Conservation (phyloP, 2,888 invertebrate species). For the Salticus scenicus region DNA sequence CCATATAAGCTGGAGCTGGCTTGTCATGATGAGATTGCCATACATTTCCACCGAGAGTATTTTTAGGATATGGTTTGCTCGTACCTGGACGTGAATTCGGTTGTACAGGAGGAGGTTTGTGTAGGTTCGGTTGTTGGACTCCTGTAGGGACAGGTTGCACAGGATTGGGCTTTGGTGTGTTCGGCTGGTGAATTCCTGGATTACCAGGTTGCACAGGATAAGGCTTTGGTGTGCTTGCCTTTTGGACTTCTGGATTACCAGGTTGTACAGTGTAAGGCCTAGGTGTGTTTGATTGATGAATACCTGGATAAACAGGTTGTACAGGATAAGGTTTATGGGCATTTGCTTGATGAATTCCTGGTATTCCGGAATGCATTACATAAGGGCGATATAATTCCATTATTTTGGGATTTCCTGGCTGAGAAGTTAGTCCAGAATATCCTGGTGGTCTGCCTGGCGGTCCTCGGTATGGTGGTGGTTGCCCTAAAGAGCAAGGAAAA, state of each 20-base stretch:
- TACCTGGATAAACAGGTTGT: neutral
- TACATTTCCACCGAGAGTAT: conserved; percentile 37
- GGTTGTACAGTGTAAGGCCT: conserved; percentile 33
- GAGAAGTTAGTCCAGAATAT: neutral
- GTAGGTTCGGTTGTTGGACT: neutral
- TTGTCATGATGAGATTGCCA: conserved; percentile 41
- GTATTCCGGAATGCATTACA: too few relatives aligned
- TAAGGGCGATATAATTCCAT: too few relatives aligned
- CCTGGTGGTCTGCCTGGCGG: neutral
- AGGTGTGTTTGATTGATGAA: neutral
- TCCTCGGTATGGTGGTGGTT: neutral
- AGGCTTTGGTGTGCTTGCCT: neutral
- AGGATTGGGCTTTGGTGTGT: neutral
- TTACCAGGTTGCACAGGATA: conserved; percentile 2
- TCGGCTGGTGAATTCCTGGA: neutral
- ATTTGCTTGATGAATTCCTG: neutral
- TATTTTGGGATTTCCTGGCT: neutral
- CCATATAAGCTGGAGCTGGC: conserved; percentile 58
- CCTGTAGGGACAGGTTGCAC: conserved; percentile 38
- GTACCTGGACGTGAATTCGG: neutral
- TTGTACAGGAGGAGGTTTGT: conserved; percentile 32
- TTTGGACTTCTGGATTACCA: conserved; percentile 26
- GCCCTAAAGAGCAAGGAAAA: too few relatives aligned
- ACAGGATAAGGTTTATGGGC: neutral
- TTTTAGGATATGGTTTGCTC: neutral